phyloP scores from a whole-genome alignment of 2,888 invertebrate genomes.

The Lydus trimaculatus region DNA sequence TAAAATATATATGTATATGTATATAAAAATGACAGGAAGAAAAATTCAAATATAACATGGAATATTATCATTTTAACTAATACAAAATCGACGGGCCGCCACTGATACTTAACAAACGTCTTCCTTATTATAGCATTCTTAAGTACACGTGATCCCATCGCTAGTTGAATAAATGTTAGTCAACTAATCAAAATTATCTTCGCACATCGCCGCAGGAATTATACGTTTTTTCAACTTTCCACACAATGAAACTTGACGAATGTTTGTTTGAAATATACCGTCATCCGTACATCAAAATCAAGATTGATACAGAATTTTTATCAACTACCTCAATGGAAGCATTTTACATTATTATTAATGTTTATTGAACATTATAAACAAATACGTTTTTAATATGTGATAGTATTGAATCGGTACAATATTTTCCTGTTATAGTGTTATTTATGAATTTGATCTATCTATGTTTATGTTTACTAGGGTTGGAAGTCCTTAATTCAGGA shows the following conservation, averaged over 20 bases:
- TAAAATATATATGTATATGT: too few species aligned
- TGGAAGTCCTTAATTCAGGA: constrained; percentile 31
- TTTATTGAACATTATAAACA: not conserved
- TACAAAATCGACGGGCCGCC: constrained; percentile 37
- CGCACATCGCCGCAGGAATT: constrained; percentile 51
- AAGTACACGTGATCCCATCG: constrained; percentile 53
- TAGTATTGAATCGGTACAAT: not conserved
- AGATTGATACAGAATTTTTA: not conserved
- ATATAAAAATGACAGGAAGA: not conserved
- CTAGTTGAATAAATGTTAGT: constrained; percentile 43
- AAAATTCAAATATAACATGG: constrained; percentile 13
- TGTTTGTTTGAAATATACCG: constrained; percentile 18
- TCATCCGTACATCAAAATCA: not conserved
- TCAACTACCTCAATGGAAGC: not conserved
- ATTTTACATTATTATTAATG: not conserved
- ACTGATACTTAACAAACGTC: constrained; percentile 54
- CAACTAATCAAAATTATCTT: constrained; percentile 54
- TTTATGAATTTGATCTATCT: constrained; percentile 27
- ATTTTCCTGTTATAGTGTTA: not conserved
- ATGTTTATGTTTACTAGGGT: constrained; percentile 32
- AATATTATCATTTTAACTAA: constrained; percentile 12
- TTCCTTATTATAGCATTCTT: constrained; percentile 57
- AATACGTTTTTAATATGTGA: not conserved
- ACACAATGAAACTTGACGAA: constrained; percentile 22
- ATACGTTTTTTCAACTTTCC: constrained; percentile 37